Base-by-base conservation (phyloP, 53 echinoderm and acorn worm species). In the Hippasteria phrygiana region DNA sequence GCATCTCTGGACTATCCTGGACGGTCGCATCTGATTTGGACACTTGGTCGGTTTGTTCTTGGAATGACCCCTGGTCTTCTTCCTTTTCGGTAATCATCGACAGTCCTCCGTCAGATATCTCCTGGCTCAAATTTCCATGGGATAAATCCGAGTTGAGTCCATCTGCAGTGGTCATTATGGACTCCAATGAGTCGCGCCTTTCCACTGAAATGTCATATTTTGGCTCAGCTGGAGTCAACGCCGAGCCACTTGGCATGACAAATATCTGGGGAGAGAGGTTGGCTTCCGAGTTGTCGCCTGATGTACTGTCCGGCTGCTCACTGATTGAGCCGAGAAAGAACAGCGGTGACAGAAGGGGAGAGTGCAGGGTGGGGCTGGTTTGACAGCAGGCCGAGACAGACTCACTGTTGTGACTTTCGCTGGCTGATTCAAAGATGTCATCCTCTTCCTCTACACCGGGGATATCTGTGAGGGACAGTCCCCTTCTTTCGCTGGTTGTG, bases 401-500 rank as follows among this genome's bases (percentile, higher is more conserved):
- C 37, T 78, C 88, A 31, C 46, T 10, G 32, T 16, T 62, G 40
- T 43, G 13, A 27, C 43, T 31, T 48, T 18, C 39, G 31, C 11
- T 16, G 35, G 74, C 32, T 2, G 28, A 40, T 11, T 22, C 22
- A 85, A 77, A 92, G 16, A 89, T 88, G 64, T 88, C 83, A 62
- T 83, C 59, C 10, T 89, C 90, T 3, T 78, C 91, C 45, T 92
- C 92, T 2, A 81, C 75, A 1, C 90, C 84, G 17, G 88, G 82
- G 83, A 92, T 80, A 28, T 78, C 81, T 24, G 56, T 79, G 1
- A 94, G 70, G 1, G 91, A 91, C 11, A 90, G 91, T 80, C 90
- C 84, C 29, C 65, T 88, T 46, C 48, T 88, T 22, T 88, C 88
- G 33, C 65, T 88, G 38, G 66, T 74, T 36, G 66, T 20, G 27